Evolutionary conservation across 2,113 vertebrate genomes (phyloP), one percentile per base, ranked within the genome.

Genomic region (Charadrius vociferus): DNA sequence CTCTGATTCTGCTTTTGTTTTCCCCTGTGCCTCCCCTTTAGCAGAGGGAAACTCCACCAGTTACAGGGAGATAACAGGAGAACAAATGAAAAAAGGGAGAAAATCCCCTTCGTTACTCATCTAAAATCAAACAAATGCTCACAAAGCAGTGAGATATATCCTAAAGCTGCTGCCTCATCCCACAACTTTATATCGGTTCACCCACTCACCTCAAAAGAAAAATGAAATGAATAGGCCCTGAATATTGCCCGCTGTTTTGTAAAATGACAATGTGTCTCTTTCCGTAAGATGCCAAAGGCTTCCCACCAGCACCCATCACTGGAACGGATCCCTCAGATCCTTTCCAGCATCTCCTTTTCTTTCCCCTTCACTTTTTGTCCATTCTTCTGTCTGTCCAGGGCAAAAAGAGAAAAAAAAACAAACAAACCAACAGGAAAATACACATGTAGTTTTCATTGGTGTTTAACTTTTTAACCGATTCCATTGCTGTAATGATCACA

Each of bases 371-470:
- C 59, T 71, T 36, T 70, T 34, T 62, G 9, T 11, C 62, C 26
- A 0, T 62, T n/a, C 18, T 55, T 9, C 58, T 43, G 5, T 11
- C 41, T 67, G 10, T 53, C 37, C 16, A 6, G 66, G 43, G 66
- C 32, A 52, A 66, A 65, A 82, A 36, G 23, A 23, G 21, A 0
- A 7, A 32, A 58, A 32, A 15, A 45, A 45, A 45, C 8, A 39
- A 39, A 8, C 8, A 7, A 8, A 4, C 43, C 16, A 7, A 17
- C 6, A 6, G 6, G 49, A 36, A 59, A 41, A 3, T 0, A 24
- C 24, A 7, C 3, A 1, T 4, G 19, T 26, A 4, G 13, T 62
- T 85, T 72, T 53, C 27, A 29, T 9, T 36, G 16, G 13, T 23
- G 10, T 58, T 67, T 81, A 29, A 58, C 41, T 62, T 94, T 92